Percentiles rank a stretch among this genome's conserved stretches.
Conservation (phyloP, 2,113 vertebrate genomes). For the Caloenas nicobarica region DNA sequence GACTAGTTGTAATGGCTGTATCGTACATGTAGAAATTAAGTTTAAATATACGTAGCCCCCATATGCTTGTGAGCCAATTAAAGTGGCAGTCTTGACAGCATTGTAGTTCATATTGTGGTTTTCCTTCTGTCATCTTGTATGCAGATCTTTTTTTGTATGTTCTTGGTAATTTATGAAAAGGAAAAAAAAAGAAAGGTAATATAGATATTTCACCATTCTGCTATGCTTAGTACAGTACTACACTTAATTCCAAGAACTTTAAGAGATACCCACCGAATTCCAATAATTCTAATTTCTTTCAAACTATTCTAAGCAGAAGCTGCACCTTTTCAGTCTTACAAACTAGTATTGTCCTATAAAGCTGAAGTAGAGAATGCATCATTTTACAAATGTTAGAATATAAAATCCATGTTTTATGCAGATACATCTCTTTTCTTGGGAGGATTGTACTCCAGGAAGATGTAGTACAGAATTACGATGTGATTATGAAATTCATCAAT, state of each 20-base stretch:
- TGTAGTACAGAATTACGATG: background rate
- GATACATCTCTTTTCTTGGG: background rate
- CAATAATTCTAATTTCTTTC: background rate
- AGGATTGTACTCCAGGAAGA: background rate
- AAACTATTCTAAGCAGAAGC: background rate
- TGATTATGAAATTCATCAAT: background rate
- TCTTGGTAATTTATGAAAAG: background rate
- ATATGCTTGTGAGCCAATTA: conserved; percentile 7
- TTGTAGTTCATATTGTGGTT: background rate
- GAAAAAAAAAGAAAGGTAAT: background rate
- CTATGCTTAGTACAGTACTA: background rate
- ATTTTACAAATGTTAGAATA: background rate
- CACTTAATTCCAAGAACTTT: background rate
- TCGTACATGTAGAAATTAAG: conserved; percentile 58
- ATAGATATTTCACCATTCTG: background rate
- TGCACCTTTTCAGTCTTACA: background rate
- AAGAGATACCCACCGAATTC: background rate
- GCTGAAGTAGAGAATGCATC: background rate
- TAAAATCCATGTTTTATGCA: background rate
- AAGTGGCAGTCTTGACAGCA: conserved; percentile 56
- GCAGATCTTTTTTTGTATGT: background rate
- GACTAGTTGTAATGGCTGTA: conserved; percentile 33
- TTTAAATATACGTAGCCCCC: conserved; percentile 42
- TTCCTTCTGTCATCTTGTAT: conserved; percentile 24
- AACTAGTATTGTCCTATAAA: background rate